A percentile compares a stretch with the other conserved stretches of the same genome.
Evolutionary conservation across 2,113 vertebrate genomes (phyloP).

Genomic region (Hiodon tergisus): DNA sequence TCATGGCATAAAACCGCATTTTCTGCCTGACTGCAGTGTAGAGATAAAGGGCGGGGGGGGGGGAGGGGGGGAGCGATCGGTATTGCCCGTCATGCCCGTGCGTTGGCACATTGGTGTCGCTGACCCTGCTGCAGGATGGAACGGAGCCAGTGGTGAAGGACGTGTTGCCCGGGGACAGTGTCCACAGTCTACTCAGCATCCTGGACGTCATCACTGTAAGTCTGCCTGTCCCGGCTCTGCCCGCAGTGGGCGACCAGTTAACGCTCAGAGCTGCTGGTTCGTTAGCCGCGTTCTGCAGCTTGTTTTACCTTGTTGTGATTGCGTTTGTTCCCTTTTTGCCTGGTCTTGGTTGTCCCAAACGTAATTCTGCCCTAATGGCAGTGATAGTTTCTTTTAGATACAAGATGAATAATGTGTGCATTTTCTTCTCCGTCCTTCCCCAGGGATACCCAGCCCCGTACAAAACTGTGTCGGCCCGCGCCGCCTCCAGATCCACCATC

Average conservation of each 20-base stretch:
- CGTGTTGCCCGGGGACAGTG: constrained; percentile 84
- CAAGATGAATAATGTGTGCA: too few species aligned
- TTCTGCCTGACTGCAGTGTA: too few species aligned
- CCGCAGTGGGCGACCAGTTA: too few species aligned
- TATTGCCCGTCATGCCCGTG: too few species aligned
- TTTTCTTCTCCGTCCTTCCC: background rate
- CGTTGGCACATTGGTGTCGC: background rate
- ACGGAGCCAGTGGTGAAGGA: constrained; percentile 88
- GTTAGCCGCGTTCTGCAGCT: too few species aligned
- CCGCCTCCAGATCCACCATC: constrained; percentile 73
- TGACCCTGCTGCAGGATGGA: constrained; percentile 66
- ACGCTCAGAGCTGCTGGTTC: too few species aligned
- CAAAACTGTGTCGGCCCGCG: constrained; percentile 82
- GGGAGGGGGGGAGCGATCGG: too few species aligned
- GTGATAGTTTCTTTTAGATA: too few species aligned
- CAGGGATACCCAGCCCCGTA: constrained; percentile 87
- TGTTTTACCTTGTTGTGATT: background rate
- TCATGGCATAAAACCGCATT: too few species aligned
- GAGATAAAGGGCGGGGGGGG: too few species aligned
- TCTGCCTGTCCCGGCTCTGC: constrained; percentile 13
- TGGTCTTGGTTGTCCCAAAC: background rate
- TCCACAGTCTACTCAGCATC: constrained; percentile 94
- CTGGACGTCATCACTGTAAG: constrained; percentile 91
- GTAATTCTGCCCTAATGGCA: too few species aligned
- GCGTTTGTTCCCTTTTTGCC: background rate